Base-by-base conservation (phyloP, 2,888 invertebrate species). In the Xiphydria camelus region DNA sequence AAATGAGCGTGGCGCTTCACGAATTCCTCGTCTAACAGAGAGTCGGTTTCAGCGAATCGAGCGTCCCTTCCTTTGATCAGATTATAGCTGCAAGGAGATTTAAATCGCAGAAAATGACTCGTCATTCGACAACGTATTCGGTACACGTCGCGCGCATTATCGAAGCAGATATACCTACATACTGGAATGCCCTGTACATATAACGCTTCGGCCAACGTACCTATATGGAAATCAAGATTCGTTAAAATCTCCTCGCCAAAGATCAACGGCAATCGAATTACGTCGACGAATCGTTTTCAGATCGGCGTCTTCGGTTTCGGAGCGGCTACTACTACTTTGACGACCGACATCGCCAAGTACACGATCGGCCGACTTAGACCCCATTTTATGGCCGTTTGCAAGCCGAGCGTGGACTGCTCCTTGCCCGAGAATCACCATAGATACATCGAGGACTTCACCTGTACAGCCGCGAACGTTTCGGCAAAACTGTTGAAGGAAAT, bases 271-370 rank as follows among this genome's bases (percentile, higher is more conserved):
- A 6, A 4, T 3, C 14, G n/a, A 14, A 3, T 1, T 7, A 22
- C 22, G 25, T 6, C 2, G 36, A 19, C 10, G 19, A 25, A 12
- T 4, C n/a, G 3, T 14, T 55, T 51, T 10, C 83, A 87, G 56
- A 78, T 92, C 10, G 89, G 91, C 1, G 81, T 90, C 32, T 95
- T 94, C 73, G 86, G 87, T 18, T 95, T 95, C 76, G 96, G 94
- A 0, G 88, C 89, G 33, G 89, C 87, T 31, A 84, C 88, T 58
- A 89, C 88, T 55, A 92, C 93, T 73, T 78, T 94, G 35, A 84
- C 89, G 53, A 96, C 95, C 3, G 96, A 98, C 75, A 84, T 95
- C 53, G 92, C 91, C 54, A 97, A 98, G 78, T 96, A 94, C 74
- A 86, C 89, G 6, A 87, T 97, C 53, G 98, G 98, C 25, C 83